Evolutionary conservation across 2,113 vertebrate genomes (phyloP).

Genomic region (Pseudorectes ferrugineus): DNA sequence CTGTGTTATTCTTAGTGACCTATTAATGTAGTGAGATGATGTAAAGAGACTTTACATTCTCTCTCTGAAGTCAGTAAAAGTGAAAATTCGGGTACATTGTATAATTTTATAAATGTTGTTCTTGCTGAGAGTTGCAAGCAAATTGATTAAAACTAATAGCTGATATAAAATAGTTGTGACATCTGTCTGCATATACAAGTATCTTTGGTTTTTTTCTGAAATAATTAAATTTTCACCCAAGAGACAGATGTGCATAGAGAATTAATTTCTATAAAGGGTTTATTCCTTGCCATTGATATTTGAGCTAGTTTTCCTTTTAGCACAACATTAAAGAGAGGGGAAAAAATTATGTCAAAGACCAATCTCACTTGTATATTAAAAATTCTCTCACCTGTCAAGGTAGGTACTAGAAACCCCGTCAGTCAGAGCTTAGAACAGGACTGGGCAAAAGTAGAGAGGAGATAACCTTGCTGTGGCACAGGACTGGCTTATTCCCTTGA

Average conservation of each 20-base stretch:
- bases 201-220: not conserved
- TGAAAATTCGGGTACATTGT: not conserved
- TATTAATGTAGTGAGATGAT: not conserved
- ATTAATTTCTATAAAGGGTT: not conserved
- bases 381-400: not conserved
- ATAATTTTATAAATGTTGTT: not conserved
- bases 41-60: not conserved
- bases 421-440: not conserved
- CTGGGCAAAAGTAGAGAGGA: not conserved
- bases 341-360: not conserved
- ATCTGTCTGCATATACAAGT: not conserved
- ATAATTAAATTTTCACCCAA: not conserved
- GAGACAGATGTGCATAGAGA: not conserved
- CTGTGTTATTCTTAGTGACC: not conserved
- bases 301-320: not conserved
- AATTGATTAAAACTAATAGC: not conserved
- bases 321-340: not conserved
- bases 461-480: not conserved
- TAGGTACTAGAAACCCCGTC: not conserved
- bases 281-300: not conserved
- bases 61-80: not conserved
- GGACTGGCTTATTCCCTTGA: not conserved
- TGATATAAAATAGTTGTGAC: not conserved
- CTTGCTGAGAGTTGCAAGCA: not conserved
- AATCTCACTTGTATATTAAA: not conserved